Conservation (phyloP, 2,797 vertebrate genomes). For the Chloroceryle amazona region DNA sequence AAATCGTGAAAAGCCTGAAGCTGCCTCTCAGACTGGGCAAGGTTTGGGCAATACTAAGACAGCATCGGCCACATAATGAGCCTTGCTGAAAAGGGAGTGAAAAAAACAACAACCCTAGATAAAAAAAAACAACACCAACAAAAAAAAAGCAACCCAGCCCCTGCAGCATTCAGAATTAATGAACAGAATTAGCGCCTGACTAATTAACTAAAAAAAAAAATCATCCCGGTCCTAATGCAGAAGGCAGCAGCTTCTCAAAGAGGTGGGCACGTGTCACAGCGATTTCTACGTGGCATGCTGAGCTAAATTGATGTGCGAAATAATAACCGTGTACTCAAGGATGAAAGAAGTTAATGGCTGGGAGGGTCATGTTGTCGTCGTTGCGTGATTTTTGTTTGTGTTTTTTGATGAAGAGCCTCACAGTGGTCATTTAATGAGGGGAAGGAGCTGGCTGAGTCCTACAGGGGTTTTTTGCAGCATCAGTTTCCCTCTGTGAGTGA, state of each 20-base stretch:
- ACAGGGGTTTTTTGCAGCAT: neutral
- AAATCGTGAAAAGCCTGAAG: neutral
- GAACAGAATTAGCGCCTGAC: neutral
- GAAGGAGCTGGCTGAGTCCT: neutral
- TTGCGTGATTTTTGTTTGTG: neutral
- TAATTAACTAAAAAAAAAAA: constrained; percentile 43
- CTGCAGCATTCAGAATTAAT: constrained; percentile 19
- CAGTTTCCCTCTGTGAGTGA: neutral
- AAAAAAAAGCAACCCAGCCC: neutral
- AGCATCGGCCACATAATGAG: neutral
- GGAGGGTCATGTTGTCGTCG: neutral
- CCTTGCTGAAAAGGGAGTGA: neutral
- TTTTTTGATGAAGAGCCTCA: neutral
- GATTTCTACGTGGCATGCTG: neutral
- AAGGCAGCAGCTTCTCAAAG: constrained; percentile 8
- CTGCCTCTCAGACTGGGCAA: neutral
- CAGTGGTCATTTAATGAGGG: neutral
- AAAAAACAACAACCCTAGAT: neutral
- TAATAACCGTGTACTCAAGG: neutral
- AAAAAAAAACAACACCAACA: neutral
- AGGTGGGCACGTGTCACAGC: fast-evolving
- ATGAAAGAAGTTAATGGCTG: constrained; percentile 14
- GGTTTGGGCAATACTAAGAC: neutral
- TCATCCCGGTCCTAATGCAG: neutral
- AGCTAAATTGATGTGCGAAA: neutral